These are phyloP conservation scores for Erpobdella octoculata DNA, from an alignment of 2,888 invertebrate genomes.

Conservation along the genomic window DNA sequence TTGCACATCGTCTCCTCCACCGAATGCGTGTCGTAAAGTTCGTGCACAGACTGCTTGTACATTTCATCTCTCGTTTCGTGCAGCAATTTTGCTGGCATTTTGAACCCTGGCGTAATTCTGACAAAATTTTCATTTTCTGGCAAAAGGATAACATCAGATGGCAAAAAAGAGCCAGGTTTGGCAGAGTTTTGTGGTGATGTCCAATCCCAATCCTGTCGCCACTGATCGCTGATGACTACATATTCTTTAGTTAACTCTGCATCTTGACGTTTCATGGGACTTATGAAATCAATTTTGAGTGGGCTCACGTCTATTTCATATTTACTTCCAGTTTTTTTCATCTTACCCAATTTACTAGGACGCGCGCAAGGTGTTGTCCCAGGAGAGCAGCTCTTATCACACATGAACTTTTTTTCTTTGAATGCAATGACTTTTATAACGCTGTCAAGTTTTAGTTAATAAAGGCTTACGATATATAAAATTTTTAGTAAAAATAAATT, in stretches of 20 bases:
- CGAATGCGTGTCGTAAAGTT: slow-evolving; percentile 74
- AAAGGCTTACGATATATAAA: no score
- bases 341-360: no score
- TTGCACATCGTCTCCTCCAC: slow-evolving; percentile 87
- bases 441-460: no score
- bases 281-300: slow-evolving; percentile 90
- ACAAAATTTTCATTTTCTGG: slow-evolving; percentile 31
- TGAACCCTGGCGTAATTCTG: no score
- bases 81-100: slow-evolving; percentile 77
- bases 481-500: no score
- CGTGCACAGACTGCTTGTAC: slow-evolving; percentile 74
- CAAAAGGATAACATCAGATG: slow-evolving; percentile 20
- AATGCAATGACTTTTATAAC: no score
- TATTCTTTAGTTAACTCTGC: slow-evolving; percentile 87
- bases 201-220: slow-evolving; percentile 99
- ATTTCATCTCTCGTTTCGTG: slow-evolving; percentile 79
- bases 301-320: no score
- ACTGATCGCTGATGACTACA: slow-evolving; percentile 87
- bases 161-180: slow-evolving; percentile 36
- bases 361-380: no score
- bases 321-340: no score
- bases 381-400: no score
- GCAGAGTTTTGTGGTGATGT: slow-evolving; percentile 72
- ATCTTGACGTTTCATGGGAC: slow-evolving; percentile 96
- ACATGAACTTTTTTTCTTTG: no score